Evolutionary conservation across 1,140 invertebrate genomes (phyloP).

Genomic region (Zaprionus inermis): DNA sequence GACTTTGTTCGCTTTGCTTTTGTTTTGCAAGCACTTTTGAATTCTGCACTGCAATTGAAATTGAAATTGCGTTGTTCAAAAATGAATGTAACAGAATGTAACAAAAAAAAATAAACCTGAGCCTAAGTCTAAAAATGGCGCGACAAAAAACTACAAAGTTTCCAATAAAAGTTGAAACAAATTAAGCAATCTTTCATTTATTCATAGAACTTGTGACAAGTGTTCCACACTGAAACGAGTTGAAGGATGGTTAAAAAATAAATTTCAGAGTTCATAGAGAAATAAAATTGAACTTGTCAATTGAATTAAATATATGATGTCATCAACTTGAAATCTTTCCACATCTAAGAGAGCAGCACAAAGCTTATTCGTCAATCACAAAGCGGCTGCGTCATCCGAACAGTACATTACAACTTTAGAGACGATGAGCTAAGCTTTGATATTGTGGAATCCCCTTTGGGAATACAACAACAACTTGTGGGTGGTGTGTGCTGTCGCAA

Average conservation of each 20-base stretch:
- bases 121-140: slow-evolving; percentile 38
- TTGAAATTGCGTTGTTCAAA: slow-evolving; percentile 48
- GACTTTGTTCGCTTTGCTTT: slow-evolving; percentile 22
- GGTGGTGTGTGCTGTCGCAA: slow-evolving; percentile 22
- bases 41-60: slow-evolving; percentile 29
- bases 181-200: slow-evolving; percentile 46
- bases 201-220: slow-evolving; percentile 6
- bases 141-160: slow-evolving; percentile 23
- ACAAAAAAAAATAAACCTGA: slow-evolving; percentile 48
- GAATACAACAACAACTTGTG: neutral
- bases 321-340: neutral
- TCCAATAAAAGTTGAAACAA: slow-evolving; percentile 25
- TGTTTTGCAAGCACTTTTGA: slow-evolving; percentile 52
- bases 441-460: neutral
- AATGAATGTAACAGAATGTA: slow-evolving; percentile 32
- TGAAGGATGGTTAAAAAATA: neutral
- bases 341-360: too few relatives aligned
- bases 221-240: neutral
- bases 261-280: neutral
- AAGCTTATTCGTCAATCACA: neutral
- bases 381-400: slow-evolving; percentile 18
- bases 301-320: neutral
- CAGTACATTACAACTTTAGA: slow-evolving; percentile 15
- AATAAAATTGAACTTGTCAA: neutral
- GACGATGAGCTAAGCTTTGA: slow-evolving; percentile 10